Evolutionary conservation across 2,888 invertebrate species (phyloP).

Genomic region (Ametastegia equiseti): DNA sequence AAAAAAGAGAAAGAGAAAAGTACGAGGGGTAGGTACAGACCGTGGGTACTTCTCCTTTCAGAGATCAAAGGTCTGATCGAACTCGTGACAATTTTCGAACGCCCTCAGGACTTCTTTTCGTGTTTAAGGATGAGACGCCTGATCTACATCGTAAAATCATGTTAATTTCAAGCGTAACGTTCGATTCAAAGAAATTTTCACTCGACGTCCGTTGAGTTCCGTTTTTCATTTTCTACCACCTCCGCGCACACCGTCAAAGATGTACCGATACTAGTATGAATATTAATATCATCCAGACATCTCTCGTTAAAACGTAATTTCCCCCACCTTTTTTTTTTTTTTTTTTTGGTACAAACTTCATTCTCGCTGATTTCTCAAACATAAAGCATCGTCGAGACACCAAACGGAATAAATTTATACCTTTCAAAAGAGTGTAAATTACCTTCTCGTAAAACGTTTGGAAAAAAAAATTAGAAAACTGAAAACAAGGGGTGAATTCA

Average conservation of each 20-base stretch:
- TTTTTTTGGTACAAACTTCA: no score
- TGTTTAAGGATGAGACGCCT: background rate
- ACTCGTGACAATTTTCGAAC: constrained; percentile 1
- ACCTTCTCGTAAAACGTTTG: no score
- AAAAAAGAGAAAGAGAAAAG: background rate
- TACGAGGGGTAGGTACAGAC: background rate
- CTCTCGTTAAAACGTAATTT: no score
- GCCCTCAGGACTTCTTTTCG: background rate
- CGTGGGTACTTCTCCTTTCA: background rate
- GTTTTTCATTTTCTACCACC: no score
- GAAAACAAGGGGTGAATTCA: no score
- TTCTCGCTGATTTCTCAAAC: background rate
- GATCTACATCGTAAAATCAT: background rate
- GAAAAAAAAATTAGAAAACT: no score
- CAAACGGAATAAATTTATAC: background rate
- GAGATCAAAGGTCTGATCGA: constrained; percentile 7
- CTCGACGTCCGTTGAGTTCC: background rate
- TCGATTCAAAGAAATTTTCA: background rate
- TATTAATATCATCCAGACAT: no score
- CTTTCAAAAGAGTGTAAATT: no score
- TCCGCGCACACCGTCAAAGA: background rate
- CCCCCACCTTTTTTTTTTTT: no score
- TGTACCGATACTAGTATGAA: background rate
- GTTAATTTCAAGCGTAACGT: background rate
- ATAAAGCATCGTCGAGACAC: background rate